phyloP scores from a whole-genome alignment of 2,888 invertebrate genomes.

The Dilophus febrilis region DNA sequence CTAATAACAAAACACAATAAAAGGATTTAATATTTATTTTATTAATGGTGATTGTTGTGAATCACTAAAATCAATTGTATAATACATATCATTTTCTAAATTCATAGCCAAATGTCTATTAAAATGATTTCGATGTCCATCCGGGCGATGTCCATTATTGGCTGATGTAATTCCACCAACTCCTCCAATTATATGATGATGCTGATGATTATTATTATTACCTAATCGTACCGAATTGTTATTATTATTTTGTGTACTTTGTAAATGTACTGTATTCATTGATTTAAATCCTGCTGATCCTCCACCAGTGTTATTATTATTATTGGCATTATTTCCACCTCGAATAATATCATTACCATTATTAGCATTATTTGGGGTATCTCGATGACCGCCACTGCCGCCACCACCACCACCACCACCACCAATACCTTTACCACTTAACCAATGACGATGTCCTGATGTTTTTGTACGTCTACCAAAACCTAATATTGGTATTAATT shows the following conservation, averaged over 20 bases:
- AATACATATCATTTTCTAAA: conserved; percentile 58
- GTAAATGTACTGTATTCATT: conserved; percentile 1
- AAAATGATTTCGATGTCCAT: conserved; percentile 17
- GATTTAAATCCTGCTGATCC: not conserved
- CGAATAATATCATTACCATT: no score
- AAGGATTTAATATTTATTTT: no score
- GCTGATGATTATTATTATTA: no score
- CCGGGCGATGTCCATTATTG: conserved; percentile 11
- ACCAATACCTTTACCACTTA: conserved; percentile 35
- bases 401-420: conserved; percentile 8
- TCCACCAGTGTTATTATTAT: not conserved
- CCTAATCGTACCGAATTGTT: not conserved
- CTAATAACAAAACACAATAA: no score
- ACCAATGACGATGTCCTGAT: conserved; percentile 34
- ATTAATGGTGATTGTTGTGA: conserved; percentile 59
- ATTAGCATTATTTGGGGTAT: no score
- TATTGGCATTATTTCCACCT: no score
- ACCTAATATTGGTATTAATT: conserved; percentile 31
- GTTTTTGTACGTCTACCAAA: conserved; percentile 24
- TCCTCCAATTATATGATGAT: conserved; percentile 1
- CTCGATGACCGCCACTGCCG: no score
- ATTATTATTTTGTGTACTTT: not conserved
- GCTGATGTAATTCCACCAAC: conserved; percentile 10
- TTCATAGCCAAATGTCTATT: conserved; percentile 37
- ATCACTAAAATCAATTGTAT: conserved; percentile 61